Evolutionary conservation across 2,113 vertebrate species (phyloP).

Genomic region (Syngnathoides biaculeatus): DNA sequence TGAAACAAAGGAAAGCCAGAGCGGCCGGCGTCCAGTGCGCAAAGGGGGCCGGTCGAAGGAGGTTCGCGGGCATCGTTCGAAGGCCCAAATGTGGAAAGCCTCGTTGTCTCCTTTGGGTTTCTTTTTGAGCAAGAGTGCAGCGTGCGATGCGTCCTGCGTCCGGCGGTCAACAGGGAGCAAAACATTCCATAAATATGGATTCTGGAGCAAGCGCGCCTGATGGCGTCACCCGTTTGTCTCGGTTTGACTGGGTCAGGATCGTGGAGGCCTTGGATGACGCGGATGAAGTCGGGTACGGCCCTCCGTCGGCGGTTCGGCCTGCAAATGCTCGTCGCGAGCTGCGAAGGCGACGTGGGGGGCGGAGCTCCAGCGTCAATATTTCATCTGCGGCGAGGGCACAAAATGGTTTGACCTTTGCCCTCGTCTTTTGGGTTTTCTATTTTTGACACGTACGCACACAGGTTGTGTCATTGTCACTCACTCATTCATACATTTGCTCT

Average conservation of each 20-base stretch:
- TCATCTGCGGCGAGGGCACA: slow-evolving; percentile 14
- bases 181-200: neutral
- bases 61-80: slow-evolving; percentile 23
- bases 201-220: too few relatives aligned
- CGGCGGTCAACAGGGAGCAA: neutral
- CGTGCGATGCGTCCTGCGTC: too few relatives aligned
- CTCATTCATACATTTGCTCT: neutral
- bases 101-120: neutral
- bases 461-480: neutral
- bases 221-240: too few relatives aligned
- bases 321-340: too few relatives aligned
- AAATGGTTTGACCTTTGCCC: neutral
- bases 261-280: neutral
- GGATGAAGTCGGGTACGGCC: neutral
- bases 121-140: neutral
- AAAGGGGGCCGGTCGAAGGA: slow-evolving; percentile 6
- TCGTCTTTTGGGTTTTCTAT: neutral
- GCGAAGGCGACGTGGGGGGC: too few relatives aligned
- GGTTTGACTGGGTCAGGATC: neutral
- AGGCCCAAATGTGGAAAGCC: slow-evolving; percentile 35
- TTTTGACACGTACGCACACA: neutral
- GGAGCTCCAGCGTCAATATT: slow-evolving; percentile 45
- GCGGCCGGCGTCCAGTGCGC: slow-evolving; percentile 18
- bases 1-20: slow-evolving; percentile 8
- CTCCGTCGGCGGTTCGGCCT: too few relatives aligned